Evolutionary conservation across 2,888 invertebrate genomes (phyloP).

Genomic region (Ormyrus pomaceus): DNA sequence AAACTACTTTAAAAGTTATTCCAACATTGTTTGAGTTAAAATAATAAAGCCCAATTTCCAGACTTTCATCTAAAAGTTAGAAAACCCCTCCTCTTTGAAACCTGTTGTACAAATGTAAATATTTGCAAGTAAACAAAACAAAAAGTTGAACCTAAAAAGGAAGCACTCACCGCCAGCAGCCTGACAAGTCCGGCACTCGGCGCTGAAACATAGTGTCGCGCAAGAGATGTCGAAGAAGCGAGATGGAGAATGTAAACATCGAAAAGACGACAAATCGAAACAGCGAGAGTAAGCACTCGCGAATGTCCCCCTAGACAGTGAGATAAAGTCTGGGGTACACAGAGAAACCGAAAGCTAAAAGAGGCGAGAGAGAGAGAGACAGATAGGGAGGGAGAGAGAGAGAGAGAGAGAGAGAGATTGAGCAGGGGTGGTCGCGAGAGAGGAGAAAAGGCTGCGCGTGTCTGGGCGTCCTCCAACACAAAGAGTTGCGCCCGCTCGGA

Average conservation of each 20-base stretch:
- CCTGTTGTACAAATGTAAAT: too few relatives aligned
- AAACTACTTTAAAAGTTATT: too few relatives aligned
- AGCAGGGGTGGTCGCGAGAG: not conserved
- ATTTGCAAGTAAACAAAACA: too few relatives aligned
- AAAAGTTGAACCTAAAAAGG: too few relatives aligned
- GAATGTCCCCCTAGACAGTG: slow-evolving; percentile 18
- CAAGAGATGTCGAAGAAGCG: not conserved
- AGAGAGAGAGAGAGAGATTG: not conserved
- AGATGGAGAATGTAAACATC: slow-evolving; percentile 27
- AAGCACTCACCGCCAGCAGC: too few relatives aligned
- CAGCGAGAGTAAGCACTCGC: slow-evolving; percentile 36
- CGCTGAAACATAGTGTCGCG: not conserved
- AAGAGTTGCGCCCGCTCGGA: not conserved
- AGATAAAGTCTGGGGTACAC: slow-evolving; percentile 33
- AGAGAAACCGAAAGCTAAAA: slow-evolving; percentile 52
- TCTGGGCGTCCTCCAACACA: not conserved
- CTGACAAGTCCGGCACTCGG: too few relatives aligned
- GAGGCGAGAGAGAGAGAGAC: slow-evolving; percentile 57
- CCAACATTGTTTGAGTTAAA: too few relatives aligned
- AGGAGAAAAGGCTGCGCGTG: not conserved
- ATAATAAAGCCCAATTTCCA: too few relatives aligned
- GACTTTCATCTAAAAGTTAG: too few relatives aligned
- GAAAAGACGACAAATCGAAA: slow-evolving; percentile 29
- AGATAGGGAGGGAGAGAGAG: slow-evolving; percentile 48
- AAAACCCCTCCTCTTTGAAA: too few relatives aligned